Evolutionary conservation across 2,113 vertebrate species (phyloP).

Genomic region (Oophaga pumilio): DNA sequence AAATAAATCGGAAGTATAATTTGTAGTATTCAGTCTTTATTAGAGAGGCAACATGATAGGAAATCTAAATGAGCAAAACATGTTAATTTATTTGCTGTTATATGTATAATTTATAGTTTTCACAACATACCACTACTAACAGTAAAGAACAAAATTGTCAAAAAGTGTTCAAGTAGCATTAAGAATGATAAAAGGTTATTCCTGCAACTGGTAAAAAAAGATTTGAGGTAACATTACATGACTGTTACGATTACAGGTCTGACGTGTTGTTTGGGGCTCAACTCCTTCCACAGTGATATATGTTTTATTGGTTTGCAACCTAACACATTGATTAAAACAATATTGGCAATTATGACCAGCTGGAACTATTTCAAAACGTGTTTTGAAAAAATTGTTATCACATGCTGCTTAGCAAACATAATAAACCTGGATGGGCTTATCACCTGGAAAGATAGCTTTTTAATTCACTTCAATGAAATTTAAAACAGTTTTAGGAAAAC

Average conservation of each 20-base stretch:
- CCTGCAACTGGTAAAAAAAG: not conserved
- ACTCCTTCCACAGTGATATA: slow-evolving; percentile 6
- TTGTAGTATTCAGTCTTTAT: not conserved
- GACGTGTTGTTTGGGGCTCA: slow-evolving; percentile 11
- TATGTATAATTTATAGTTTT: not conserved
- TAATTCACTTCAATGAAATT: not conserved
- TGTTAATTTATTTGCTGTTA: not conserved
- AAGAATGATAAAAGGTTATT: slow-evolving; percentile 8
- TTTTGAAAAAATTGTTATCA: not conserved
- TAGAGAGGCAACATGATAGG: not conserved
- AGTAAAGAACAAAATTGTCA: not conserved
- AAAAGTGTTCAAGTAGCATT: not conserved
- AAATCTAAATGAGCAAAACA: not conserved
- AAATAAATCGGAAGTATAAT: not conserved
- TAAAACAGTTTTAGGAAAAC: not conserved
- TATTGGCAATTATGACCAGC: not conserved
- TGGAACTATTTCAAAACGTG: too few species aligned
- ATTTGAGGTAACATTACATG: slow-evolving; percentile 19
- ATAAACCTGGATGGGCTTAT: not conserved
- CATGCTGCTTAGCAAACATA: not conserved
- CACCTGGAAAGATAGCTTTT: not conserved
- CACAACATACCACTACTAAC: not conserved
- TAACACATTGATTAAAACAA: not conserved
- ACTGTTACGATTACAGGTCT: slow-evolving; percentile 17
- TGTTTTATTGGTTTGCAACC: not conserved